Evolutionary conservation across 2,888 invertebrate species (phyloP), one percentile per base, ranked within the genome.

Genomic region (Archips crataeganus): DNA sequence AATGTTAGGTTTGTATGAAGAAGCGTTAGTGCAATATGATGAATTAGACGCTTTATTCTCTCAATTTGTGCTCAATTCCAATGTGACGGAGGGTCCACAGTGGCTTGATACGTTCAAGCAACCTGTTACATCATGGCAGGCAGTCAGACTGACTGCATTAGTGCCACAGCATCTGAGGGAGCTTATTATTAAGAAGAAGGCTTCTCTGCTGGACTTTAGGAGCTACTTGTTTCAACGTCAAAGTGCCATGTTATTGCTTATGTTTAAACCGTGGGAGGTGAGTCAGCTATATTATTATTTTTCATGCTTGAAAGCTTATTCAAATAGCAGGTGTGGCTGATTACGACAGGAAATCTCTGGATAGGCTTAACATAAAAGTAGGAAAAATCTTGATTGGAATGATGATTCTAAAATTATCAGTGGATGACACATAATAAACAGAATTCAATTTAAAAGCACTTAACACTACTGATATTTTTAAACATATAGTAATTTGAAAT

Each of bases 31-130:
- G 71, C 99, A 99, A 86, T 99, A 99, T 88, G 99, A 99, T 88
- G 99, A 99, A 92, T 94, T 99, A 84, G 99, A 99, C 94, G 99
- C 99, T 66, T 95, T 99, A 80, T 99, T 99, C 90, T 98, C 99
- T 2, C 99, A 99, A 94, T 99, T 99, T 93, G 97, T 99, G 71
- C 96, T 98, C 79, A 99, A 99, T 93, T 98, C 98, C n/a, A 97
- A 97, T 84, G 96, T 97, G 78, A 97, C 98, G 76, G 98, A 98
- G 83, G 96, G 97, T 84, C 97, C 98, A 71, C 96, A 96, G 74
- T 99, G 99, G 99, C 93, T 99, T 79, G 95, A 95, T 74, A 96
- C 96, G 51, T 98, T 99, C 86, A 97, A 97, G 85, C 96, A 95
- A 79, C 96, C 97, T 0, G 95, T 98, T 63, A 97, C 97, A 70